Percentiles rank a stretch among this genome's conserved stretches.
phyloP scores from a whole-genome alignment of 1,140 invertebrate genomes.

The Drosophila nigromelanica region DNA sequence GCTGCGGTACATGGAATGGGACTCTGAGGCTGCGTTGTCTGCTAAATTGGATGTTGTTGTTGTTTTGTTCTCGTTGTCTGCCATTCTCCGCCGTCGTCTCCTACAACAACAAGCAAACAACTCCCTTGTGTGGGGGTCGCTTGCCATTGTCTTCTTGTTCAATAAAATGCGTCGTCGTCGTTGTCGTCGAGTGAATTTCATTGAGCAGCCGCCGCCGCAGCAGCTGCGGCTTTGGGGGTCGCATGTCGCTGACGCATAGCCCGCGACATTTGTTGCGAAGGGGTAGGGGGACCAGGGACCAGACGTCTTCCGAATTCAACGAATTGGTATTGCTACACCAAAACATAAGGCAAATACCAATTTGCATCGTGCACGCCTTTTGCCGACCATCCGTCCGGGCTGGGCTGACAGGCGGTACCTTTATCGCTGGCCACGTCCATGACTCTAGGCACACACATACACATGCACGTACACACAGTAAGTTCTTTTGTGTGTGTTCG shows the following conservation, averaged over 20 bases:
- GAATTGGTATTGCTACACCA: constrained; percentile 24
- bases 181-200: constrained; percentile 56
- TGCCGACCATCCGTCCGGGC: not conserved
- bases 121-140: constrained; percentile 58
- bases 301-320: constrained; percentile 26
- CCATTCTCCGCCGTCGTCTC: constrained; percentile 31
- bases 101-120: constrained; percentile 58
- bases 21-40: constrained; percentile 40
- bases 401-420: constrained; percentile 9
- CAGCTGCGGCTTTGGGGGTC: constrained; percentile 47
- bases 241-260: constrained; percentile 61
- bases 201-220: constrained; percentile 51
- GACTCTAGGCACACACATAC: constrained; percentile 25
- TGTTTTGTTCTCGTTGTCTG: constrained; percentile 32
- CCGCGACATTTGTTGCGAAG: constrained; percentile 11
- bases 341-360: constrained; percentile 15
- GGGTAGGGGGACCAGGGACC: constrained; percentile 3
- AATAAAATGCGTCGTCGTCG: constrained; percentile 60
- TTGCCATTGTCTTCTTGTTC: constrained; percentile 44
- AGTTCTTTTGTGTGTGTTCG: constrained; percentile 15
- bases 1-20: constrained; percentile 26
- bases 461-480: not conserved
- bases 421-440: constrained; percentile 19
- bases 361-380: constrained; percentile 31
- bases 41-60: constrained; percentile 66